phyloP scores from a whole-genome alignment of 2,797 vertebrate genomes.

The Trachops cirrhosus region DNA sequence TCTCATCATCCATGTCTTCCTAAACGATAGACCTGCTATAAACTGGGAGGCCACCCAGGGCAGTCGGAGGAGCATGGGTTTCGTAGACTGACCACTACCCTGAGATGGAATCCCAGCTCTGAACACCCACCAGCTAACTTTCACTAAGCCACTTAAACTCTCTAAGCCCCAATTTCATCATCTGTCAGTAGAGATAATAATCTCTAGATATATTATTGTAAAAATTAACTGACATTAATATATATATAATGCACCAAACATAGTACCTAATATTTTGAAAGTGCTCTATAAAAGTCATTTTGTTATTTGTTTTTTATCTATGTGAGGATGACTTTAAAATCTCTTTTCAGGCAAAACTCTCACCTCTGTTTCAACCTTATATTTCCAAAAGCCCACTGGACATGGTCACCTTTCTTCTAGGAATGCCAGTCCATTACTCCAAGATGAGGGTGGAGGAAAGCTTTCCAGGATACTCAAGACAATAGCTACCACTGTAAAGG shows the following conservation, averaged over 20 bases:
- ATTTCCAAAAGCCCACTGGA: not conserved
- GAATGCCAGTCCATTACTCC: not conserved
- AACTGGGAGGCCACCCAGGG: not conserved
- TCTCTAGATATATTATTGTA: not conserved
- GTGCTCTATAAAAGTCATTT: not conserved
- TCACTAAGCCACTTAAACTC: not conserved
- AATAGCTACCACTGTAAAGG: not conserved
- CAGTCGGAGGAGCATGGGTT: not conserved
- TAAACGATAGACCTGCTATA: not conserved
- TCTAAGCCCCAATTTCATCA: not conserved
- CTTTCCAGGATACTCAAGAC: not conserved
- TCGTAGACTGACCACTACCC: not conserved
- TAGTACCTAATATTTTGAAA: not conserved
- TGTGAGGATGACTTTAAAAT: not conserved
- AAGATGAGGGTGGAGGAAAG: not conserved
- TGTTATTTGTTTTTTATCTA: not conserved
- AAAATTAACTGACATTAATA: not conserved
- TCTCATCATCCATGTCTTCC: not conserved
- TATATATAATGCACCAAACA: not conserved
- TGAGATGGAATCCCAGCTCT: not conserved
- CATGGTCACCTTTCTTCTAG: not conserved
- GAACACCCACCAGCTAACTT: not conserved
- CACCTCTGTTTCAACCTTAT: not conserved
- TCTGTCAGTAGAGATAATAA: not conserved
- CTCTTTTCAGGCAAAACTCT: not conserved